Evolutionary conservation across 2,888 invertebrate genomes (phyloP), one percentile per base, ranked within the genome.

Genomic region (Rhingia rostrata): DNA sequence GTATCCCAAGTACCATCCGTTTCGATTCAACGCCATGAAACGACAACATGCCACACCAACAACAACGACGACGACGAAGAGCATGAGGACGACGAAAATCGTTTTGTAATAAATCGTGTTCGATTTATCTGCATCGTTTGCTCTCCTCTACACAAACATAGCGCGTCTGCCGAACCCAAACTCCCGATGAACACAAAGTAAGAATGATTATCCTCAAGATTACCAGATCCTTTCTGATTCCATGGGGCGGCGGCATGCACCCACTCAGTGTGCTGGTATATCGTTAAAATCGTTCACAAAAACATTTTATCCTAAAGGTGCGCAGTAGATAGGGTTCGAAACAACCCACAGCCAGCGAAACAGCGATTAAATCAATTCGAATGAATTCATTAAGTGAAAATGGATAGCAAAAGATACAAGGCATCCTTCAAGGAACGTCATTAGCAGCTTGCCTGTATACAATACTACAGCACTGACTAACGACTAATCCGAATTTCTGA

Each of bases 171-270:
- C 39, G 14, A 51, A 41, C 10, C 10, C 41, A 41, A 51, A 49
- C 37, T 33, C 47, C 32, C 51, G 67, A 67, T 69, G 56, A 79
- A 51, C 60, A 69, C 60, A 74, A 84, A 84, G 74, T 73, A 84
- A 84, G 74, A 84, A 74, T 80, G 79, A 84, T 84, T 84, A 84
- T 83, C 83, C 67, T 67, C 14, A 78, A 69, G 83, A 79, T 79
- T 83, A 79, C 69, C 53, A 69, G 77, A 78, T 82, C 78, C 67
- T 66, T 70, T 60, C 32, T 56, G 70, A 77, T 66, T 54, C 53
- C 35, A 10, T 22, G 22, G 22, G 22, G 22, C 22, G 22, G 22
- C 22, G 10, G 6, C 37, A 37, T 14, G 4, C 12, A 10, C 43
- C 3, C 7, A 0, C 10, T 35, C 30, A 37, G 43, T 32, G 33